Evolutionary conservation across 2,888 invertebrate genomes (phyloP), one percentile per base, ranked within the genome.

Genomic region (Tetragnatha montana): DNA sequence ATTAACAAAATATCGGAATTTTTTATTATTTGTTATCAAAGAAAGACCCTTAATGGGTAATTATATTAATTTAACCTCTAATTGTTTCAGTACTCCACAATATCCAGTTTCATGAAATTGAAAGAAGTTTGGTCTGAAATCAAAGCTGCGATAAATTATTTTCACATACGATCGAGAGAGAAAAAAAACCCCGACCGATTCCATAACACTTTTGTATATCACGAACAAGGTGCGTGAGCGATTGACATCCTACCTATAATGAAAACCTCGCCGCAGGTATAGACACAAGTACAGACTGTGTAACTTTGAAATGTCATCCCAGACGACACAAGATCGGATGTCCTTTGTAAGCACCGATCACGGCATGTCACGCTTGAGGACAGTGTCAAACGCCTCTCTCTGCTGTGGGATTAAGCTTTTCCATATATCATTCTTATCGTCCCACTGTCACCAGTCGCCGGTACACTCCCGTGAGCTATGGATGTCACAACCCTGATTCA

Each of bases 271-370:
- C 47, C 35, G 35, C 35, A 35, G 35, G 35, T 35, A n/a, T n/a
- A 35, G 35, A 35, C 35, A 35, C 35, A 35, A 35, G 35, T 35
- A 35, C 35, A 35, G 35, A 19, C 17, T 22, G 68, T 68, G 60
- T 68, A 21, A 71, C n/a, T 14, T 10, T 22, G 4, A 81, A 7
- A 19, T 19, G n/a, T 70, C 50, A 71, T 22, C 71, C n/a, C 73
- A 7, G 51, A 49, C 51, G 81, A 81, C 35, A 35, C 35, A 75
- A 78, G 68, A 76, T 84, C 75, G 85, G 85, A 85, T 85, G 85
- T 85, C 70, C 35, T 70, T 85, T 85, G 85, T 85, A 60, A 49
- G n/a, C 3, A 8, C 21, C n/a, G 21, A 71, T 78, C 85, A 85
- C 85, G 78, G 22, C 47, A 71, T 79, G 70, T 85, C 85, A 82